Conservation (phyloP, 2,113 vertebrate species). For the Anarrhichthys ocellatus region DNA sequence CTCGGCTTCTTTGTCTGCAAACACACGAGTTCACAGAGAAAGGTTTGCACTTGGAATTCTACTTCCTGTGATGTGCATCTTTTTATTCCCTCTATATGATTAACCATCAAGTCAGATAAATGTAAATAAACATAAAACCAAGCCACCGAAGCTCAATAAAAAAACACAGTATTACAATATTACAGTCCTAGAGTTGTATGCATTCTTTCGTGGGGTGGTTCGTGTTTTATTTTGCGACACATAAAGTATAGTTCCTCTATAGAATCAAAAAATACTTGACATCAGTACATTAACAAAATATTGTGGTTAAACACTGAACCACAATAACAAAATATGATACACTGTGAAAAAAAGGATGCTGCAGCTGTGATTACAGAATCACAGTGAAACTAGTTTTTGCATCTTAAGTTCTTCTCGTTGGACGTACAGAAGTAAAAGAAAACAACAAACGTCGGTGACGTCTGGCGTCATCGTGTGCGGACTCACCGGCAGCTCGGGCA, state of each 20-base stretch:
- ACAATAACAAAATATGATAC: neutral
- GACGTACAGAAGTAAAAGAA: neutral
- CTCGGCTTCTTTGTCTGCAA: constrained; percentile 84
- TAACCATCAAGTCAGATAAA: neutral
- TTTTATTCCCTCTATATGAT: neutral
- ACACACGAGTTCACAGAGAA: constrained; percentile 10
- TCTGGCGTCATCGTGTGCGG: neutral
- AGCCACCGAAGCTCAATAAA: neutral
- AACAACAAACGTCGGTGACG: neutral
- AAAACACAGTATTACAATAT: neutral
- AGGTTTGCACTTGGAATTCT: neutral
- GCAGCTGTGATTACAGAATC: neutral
- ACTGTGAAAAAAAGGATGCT: neutral
- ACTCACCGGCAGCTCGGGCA: constrained; percentile 82
- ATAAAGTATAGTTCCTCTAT: neutral
- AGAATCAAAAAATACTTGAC: neutral
- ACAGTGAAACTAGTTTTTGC: neutral
- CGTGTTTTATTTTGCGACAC: neutral
- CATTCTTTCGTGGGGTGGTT: neutral
- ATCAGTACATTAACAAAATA: neutral
- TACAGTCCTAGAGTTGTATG: neutral
- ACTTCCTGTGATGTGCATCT: neutral
- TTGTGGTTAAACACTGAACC: neutral
- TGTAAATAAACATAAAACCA: neutral
- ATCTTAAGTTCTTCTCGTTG: neutral